Percentiles rank a stretch among this genome's conserved stretches.
Evolutionary conservation across 1,140 invertebrate genomes (phyloP).

Genomic region (Drosophila prosaltans): DNA sequence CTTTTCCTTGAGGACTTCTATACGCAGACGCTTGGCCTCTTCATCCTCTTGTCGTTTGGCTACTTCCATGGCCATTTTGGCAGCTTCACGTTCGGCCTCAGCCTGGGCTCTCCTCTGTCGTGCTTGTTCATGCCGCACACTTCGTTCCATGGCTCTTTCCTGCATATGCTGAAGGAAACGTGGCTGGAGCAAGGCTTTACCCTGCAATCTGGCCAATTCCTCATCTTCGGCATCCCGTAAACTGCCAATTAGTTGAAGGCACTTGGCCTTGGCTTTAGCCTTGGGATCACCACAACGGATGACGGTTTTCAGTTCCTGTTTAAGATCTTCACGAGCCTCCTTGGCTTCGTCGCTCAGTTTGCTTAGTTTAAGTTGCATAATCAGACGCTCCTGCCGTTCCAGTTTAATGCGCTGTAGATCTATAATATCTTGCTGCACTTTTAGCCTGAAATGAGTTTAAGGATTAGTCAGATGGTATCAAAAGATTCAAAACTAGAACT

Average conservation of each 20-base stretch:
- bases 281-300: constrained; percentile 85
- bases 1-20: constrained; percentile 85
- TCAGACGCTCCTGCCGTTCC: constrained; percentile 86
- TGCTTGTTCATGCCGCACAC: constrained; percentile 86
- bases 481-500: neutral
- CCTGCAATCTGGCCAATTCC: constrained; percentile 81
- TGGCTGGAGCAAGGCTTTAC: constrained; percentile 85
- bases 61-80: constrained; percentile 84
- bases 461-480: neutral
- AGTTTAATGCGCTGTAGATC: constrained; percentile 86
- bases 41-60: constrained; percentile 84
- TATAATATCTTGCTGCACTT: constrained; percentile 87
- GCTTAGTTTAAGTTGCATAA: constrained; percentile 86
- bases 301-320: constrained; percentile 85
- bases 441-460: constrained; percentile 82
- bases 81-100: constrained; percentile 85
- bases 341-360: constrained; percentile 86
- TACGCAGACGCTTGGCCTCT: constrained; percentile 85
- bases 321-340: constrained; percentile 85
- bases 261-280: constrained; percentile 85
- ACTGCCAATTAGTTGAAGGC: constrained; percentile 84
- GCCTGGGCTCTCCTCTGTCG: constrained; percentile 85
- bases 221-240: constrained; percentile 79
- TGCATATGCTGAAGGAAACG: constrained; percentile 87
- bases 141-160: constrained; percentile 85